Evolutionary conservation across 2,113 vertebrate species (phyloP).

Genomic region (Laticauda colubrina): DNA sequence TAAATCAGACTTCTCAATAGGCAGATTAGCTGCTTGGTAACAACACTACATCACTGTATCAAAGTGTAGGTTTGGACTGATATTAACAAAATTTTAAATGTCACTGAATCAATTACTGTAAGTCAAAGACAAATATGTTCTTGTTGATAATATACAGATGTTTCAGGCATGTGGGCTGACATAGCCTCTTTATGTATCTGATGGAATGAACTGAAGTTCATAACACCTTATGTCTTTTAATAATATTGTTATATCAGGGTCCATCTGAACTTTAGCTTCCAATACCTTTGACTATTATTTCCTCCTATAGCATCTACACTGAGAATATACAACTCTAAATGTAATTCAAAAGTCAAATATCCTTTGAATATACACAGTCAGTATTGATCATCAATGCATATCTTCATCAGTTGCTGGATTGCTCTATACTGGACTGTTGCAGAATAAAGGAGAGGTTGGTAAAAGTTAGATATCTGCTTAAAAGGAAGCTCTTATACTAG

Average conservation of each 20-base stretch:
- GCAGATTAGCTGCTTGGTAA: background rate
- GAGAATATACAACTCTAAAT: background rate
- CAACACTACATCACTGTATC: background rate
- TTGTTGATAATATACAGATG: background rate
- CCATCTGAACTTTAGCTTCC: background rate
- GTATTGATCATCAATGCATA: background rate
- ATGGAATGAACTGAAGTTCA: background rate
- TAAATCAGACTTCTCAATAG: background rate
- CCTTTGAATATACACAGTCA: background rate
- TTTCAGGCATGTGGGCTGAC: background rate
- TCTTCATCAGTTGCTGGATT: background rate
- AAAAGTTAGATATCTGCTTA: background rate
- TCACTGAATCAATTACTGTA: background rate
- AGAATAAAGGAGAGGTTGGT: background rate
- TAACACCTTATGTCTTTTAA: background rate
- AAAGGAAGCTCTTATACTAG: background rate
- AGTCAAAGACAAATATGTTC: background rate
- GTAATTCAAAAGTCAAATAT: background rate
- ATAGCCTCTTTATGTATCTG: background rate
- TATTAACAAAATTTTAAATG: background rate
- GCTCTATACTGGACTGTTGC: background rate
- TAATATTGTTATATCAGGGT: background rate
- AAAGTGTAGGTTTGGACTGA: background rate
- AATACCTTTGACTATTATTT: background rate
- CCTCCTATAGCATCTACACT: background rate